Evolutionary conservation across 2,797 vertebrate genomes (phyloP), one percentile per base, ranked within the genome.

Genomic region (Sebastes iracundus): DNA sequence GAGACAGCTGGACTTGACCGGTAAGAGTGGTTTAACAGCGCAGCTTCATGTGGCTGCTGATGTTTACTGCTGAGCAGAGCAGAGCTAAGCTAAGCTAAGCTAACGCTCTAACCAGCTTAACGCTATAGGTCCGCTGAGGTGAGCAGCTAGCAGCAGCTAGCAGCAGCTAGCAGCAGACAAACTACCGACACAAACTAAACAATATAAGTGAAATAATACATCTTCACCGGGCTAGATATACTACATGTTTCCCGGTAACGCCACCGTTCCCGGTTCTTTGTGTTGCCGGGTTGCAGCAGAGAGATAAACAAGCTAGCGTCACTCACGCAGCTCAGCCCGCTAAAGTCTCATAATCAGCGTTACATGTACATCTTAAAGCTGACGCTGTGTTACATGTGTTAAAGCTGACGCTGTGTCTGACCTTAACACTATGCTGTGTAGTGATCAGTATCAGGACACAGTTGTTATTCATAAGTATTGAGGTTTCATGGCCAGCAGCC

Each of bases 261-360:
- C 18, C 0, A 3, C 5, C 1, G 20, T 16, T 18, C 4, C 7
- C 12, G 25, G 5, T 18, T 72, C 6, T 42, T 8, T 16, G 0
- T 67, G 33, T 16, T 18, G 27, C 30, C 30, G 28, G 56, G 64
- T 49, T 42, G 64, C 72, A 65, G 28, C 25, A 18, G 25, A 49
- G 35, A 58, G 66, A 67, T 74, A 75, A 82, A 80, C 80, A 75
- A 86, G 74, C 70, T 64, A 60, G 68, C 75, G 28, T 56, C 71
- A 14, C n/a, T n/a, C n/a, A 8, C 4, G 2, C 18, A 38, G 49
- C 55, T 46, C 42, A 10, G 30, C 4, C 16, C 33, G 28, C 56
- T 58, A 62, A 52, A 16, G 4, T 27, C 32, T 25, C 10, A 38
- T 14, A 20, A 30, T 42, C 12, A 64, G 61, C 62, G 18, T 10